Percentiles rank a stretch among this genome's conserved stretches.
These are phyloP conservation scores for Shinisaurus crocodilurus DNA, from an alignment of 2,113 vertebrate genomes.

Conservation along the genomic window DNA sequence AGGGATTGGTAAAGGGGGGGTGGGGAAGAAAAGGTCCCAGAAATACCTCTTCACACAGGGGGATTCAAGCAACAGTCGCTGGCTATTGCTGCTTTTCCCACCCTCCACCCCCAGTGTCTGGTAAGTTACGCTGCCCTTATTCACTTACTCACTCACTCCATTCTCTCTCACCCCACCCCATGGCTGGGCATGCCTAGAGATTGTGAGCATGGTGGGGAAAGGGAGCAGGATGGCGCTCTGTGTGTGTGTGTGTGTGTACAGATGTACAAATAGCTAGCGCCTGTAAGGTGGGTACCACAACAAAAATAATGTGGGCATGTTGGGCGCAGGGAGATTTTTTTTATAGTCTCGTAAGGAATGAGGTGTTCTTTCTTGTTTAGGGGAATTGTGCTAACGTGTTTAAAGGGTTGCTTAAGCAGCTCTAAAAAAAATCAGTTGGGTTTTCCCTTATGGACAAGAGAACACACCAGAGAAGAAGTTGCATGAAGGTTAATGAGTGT, in stretches of 20 bases:
- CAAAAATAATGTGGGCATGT: background rate
- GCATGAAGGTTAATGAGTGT: background rate
- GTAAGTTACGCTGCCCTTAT: conserved; percentile 60
- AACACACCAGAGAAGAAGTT: conserved; percentile 14
- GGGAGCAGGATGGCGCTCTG: conserved; percentile 29
- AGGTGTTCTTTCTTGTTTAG: conserved; percentile 12
- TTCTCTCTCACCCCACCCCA: conserved; percentile 34
- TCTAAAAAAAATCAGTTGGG: background rate
- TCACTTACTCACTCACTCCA: conserved; percentile 5
- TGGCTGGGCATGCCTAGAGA: conserved; percentile 36
- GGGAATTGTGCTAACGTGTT: conserved; percentile 32
- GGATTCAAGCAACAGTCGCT: conserved; percentile 45
- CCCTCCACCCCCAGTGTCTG: conserved; percentile 45
- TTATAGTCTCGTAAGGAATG: background rate
- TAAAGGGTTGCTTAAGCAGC: conserved; percentile 37
- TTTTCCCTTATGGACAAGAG: background rate
- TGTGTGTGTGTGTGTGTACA: conserved; percentile 8
- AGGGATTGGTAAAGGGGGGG: conserved; percentile 26
- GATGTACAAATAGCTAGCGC: background rate
- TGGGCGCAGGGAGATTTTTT: conserved; percentile 13
- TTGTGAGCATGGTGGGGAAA: conserved; percentile 44
- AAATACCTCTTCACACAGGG: conserved; percentile 15
- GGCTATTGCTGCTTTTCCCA: conserved; percentile 17
- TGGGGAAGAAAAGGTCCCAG: conserved; percentile 8
- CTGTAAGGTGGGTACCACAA: background rate